Evolutionary conservation across 2,888 invertebrate genomes (phyloP), one percentile per base, ranked within the genome.

Genomic region (Parnassius orleans): DNA sequence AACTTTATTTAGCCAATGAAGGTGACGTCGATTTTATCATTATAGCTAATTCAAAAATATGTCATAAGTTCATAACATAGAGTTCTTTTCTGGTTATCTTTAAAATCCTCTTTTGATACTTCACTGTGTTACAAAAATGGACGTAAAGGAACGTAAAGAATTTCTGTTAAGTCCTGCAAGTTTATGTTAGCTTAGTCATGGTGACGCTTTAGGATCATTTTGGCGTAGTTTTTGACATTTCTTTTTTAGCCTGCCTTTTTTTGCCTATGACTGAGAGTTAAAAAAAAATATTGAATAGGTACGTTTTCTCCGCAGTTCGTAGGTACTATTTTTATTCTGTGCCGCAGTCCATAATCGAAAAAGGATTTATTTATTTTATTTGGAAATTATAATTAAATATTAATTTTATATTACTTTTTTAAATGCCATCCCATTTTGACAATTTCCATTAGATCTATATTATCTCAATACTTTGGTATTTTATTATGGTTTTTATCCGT

Each of bases 191-290:
- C 89, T 87, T 83, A 80, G 83, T 90, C 80, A 68, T 71, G 72
- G 77, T 77, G 83, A 88, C 88, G 86, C 87, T 88, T 90, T 88
- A 85, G 85, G 90, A 88, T 84, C 87, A 89, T 83, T 88, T 90
- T 89, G 77, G 87, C 88, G 84, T 90, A 83, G 81, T 86, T n/a
- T n/a, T n/a, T 89, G 78, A 81, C 81, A 86, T 87, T 87, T 86
- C 84, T 83, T 81, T 83, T 85, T 81, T 55, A 15, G 15, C 15
- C 15, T 15, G 15, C 2, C 2, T 15, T 42, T 42, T 42, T 41
- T 11, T 12, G 10, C 41, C 12, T n/a, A 33, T n/a, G 41, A 41
- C n/a, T n/a, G n/a, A n/a, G n/a, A n/a, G n/a, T n/a, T n/a, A n/a
- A n/a, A n/a, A n/a, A n/a, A n/a, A n/a, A n/a, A n/a, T n/a, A n/a